Evolutionary conservation across 2,888 invertebrate genomes (phyloP).

Genomic region (Xanthostigma xanthostigma): DNA sequence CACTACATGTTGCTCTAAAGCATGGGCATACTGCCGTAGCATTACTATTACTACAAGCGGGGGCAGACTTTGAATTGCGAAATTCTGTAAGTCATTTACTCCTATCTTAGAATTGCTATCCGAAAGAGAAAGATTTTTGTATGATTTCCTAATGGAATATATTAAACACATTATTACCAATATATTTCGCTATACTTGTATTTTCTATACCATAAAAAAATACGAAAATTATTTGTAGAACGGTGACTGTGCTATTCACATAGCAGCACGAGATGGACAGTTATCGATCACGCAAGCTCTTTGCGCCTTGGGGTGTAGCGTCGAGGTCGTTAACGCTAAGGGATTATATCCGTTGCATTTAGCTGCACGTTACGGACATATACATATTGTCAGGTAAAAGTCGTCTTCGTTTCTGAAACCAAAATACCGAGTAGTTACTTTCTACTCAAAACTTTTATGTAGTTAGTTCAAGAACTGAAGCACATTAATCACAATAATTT

Average conservation of each 20-base stretch:
- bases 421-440: no score
- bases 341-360: constrained; percentile 53
- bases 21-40: constrained; percentile 39
- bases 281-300: constrained; percentile 39
- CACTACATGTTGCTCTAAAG: constrained; percentile 43
- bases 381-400: constrained; percentile 44
- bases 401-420: no score
- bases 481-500: neutral
- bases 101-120: neutral
- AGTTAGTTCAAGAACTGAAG: no score
- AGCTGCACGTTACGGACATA: constrained; percentile 54
- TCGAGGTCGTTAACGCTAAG: constrained; percentile 45
- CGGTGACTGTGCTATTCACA: constrained; percentile 44
- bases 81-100: constrained; percentile 29
- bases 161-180: neutral
- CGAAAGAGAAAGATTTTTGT: no score
- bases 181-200: neutral
- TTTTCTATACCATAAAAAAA: neutral
- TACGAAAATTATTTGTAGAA: constrained; percentile 23
- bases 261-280: constrained; percentile 38
- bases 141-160: neutral
- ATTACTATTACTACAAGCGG: constrained; percentile 40
- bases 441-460: no score
- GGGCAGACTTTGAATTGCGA: constrained; percentile 38
- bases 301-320: constrained; percentile 39